Conservation (phyloP, 2,113 vertebrate genomes). For the Leptodactylus fuscus region DNA sequence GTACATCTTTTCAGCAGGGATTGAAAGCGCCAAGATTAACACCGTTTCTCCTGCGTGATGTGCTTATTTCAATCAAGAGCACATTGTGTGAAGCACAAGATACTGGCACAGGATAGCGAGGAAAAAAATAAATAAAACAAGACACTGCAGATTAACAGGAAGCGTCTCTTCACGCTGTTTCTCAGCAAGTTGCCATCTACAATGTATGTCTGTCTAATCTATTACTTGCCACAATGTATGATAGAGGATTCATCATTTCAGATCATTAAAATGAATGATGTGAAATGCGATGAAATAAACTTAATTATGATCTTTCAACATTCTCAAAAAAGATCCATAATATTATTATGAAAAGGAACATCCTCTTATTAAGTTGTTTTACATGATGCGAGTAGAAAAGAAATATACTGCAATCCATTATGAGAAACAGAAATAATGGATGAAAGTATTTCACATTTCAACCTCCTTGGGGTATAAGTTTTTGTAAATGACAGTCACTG, state of each 20-base stretch:
- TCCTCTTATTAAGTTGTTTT: background rate
- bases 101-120: slow-evolving; percentile 18
- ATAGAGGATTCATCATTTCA: slow-evolving; percentile 4
- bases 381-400: background rate
- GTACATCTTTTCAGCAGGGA: slow-evolving; percentile 23
- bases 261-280: slow-evolving; percentile 6
- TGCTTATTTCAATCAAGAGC: slow-evolving; percentile 47
- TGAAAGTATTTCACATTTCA: background rate
- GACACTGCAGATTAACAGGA: slow-evolving; percentile 43
- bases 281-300: background rate
- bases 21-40: slow-evolving; percentile 23
- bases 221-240: slow-evolving; percentile 10
- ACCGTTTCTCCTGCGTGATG: slow-evolving; percentile 8
- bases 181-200: slow-evolving; percentile 9
- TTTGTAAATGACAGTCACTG: background rate
- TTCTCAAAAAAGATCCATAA: background rate
- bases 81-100: slow-evolving; percentile 42
- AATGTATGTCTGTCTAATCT: slow-evolving; percentile 28
- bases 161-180: background rate
- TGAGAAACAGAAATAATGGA: background rate
- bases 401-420: background rate
- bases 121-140: slow-evolving; percentile 37
- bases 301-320: slow-evolving; percentile 18
- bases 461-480: background rate
- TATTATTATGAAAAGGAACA: background rate